Base-by-base conservation (phyloP, 2,888 invertebrate species). In the Sinelater perroti region DNA sequence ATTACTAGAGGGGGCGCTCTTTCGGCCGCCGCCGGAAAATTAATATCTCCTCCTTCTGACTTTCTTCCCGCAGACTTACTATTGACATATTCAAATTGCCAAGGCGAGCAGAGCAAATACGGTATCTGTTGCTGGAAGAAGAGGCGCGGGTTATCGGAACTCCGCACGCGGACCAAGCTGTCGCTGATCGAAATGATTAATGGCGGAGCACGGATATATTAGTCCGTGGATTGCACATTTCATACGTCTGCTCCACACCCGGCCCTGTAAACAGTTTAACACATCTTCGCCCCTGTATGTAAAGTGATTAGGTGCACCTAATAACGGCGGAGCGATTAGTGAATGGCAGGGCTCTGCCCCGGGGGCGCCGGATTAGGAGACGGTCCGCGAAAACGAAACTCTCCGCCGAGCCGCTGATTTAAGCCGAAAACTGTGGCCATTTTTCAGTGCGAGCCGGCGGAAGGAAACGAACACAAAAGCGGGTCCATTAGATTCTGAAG, bases 161-260 rank as follows among this genome's bases (percentile, higher is more conserved):
- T 64, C 62, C 67, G 71, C 74, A 74, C 69, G 68, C 73, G 69
- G 66, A 65, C 64, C 70, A 67, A 67, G 69, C 69, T 72, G 71
- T 72, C 72, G 70, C 65, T 68, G 73, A 72, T 73, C 69, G 70
- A 66, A 64, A 74, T 74, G 74, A 74, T 74, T 74, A 73, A 74
- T 74, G 74, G 67, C 70, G 52, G 60, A 64, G 73, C 73, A 72
- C 72, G 72, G 68, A 70, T 69, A 69, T 72, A 71, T 72, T 72
- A 69, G 70, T 65, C 69, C 66, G 66, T 67, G 68, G 69, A 71
- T 70, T 69, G 67, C 67, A 68, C 67, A 68, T 71, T 71, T 70
- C 67, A 66, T 65, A 65, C 63, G 61, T 62, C 65, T 64, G 61
- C 65, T 68, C 65, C 64, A 67, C 68, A 68, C 68, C 52, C 61